Evolutionary conservation across 2,113 vertebrate genomes (phyloP).

Genomic region (Kryptolebias marmoratus): DNA sequence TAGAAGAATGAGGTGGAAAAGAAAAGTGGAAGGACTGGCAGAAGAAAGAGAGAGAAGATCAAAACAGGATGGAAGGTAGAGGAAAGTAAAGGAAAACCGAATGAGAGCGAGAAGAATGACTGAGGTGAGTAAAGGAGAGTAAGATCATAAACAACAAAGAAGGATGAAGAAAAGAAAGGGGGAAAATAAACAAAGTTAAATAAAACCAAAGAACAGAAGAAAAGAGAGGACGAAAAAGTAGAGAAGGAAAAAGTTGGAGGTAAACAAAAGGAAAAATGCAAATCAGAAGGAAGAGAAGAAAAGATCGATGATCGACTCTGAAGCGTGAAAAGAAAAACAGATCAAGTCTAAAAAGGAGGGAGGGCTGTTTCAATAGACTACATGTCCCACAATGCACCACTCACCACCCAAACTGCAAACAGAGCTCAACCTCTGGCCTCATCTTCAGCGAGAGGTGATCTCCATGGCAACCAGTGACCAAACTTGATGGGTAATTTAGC

Average conservation of each 20-base stretch:
- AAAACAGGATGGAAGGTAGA: neutral
- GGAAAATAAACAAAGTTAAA: neutral
- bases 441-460: too few species aligned
- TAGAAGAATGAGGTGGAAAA: neutral
- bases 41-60: neutral
- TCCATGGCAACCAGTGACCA: too few species aligned
- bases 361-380: neutral
- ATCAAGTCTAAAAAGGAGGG: too few species aligned
- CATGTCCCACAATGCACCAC: conserved; percentile 19
- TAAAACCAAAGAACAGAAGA: neutral
- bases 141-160: neutral
- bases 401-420: rapidly evolving
- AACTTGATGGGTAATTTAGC: too few species aligned
- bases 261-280: neutral
- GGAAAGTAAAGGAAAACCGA: too few species aligned
- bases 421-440: too few species aligned
- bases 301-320: neutral
- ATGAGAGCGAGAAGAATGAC: neutral
- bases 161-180: neutral
- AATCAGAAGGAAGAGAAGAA: neutral
- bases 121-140: neutral
- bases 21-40: too few species aligned
- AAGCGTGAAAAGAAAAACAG: neutral
- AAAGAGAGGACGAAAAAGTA: neutral
- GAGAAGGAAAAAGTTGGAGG: neutral